Base-by-base conservation (phyloP, 2,888 invertebrate species). In the Tipula lateralis region DNA sequence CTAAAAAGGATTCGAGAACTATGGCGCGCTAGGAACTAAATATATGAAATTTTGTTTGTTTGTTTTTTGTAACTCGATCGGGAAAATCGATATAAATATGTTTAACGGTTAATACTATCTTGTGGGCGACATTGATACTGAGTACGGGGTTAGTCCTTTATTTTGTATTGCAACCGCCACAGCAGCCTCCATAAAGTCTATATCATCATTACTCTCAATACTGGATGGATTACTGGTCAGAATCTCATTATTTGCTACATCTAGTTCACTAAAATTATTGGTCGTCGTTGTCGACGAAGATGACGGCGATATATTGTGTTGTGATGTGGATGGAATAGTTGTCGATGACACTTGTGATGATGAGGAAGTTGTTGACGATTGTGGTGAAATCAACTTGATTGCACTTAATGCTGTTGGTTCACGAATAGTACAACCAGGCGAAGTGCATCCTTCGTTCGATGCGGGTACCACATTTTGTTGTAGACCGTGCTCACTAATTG, bases 81-180 rank as follows among this genome's bases (percentile, higher is more conserved):
- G 16, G 3, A 44, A 39, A 36, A 36, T 32, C 32, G 32, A 32
- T 32, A 32, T 5, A n/a, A 32, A 32, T 32, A 5, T 44, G n/a
- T 44, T 9, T 36, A 50, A 16, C 16, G 44, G 29, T 32, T 34
- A 83, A 0, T 83, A 83, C 83, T 83, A 83, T 83, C 83, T 83
- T 83, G 83, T 83, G 6, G 84, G 44, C 30, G 84, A 84, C 44
- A 44, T 44, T 24, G 84, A 50, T 29, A 44, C n/a, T 29, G 44
- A 13, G n/a, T 29, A 50, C 9, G 84, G 50, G 5, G 84, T 50
- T 12, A 86, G 83, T 9, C 86, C 86, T 39, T 86, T 86, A 29
- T 85, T 85, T 83, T 86, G 85, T 39, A 86, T 86, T 9, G 86
- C 86, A 29, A 84, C 84, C 29, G 86, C 84, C 34, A 86, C 86